Evolutionary conservation across 2,797 vertebrate species (phyloP).

Genomic region (Coracias cyanogaster): DNA sequence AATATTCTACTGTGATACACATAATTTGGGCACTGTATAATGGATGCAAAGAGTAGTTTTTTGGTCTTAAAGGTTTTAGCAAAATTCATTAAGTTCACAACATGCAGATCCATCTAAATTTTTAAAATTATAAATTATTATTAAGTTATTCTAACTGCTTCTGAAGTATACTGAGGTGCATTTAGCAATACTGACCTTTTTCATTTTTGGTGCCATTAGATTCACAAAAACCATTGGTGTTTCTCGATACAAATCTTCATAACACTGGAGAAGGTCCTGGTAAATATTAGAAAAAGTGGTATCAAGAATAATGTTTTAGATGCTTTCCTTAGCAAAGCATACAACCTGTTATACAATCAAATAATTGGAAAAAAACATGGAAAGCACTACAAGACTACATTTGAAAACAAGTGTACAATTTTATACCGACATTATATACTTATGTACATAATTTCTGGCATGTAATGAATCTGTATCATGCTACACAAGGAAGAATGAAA

Average conservation of each 20-base stretch:
- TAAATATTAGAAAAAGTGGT: constrained; percentile 13
- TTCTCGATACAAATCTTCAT: constrained; percentile 78
- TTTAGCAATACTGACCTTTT: constrained; percentile 76
- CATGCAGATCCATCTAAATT: neutral
- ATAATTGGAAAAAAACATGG: neutral
- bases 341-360: neutral
- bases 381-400: neutral
- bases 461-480: neutral
- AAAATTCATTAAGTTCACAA: neutral
- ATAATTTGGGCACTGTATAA: neutral
- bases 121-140: neutral
- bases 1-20: neutral
- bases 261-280: constrained; percentile 82
- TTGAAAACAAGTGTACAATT: neutral
- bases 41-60: neutral
- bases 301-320: constrained; percentile 17
- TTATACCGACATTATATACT: neutral
- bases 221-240: constrained; percentile 79
- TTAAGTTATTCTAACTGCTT: neutral
- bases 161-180: neutral
- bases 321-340: neutral
- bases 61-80: neutral
- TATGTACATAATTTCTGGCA: neutral
- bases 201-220: constrained; percentile 82
- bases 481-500: neutral